phyloP scores from a whole-genome alignment of 2,888 invertebrate genomes.

The Xanthia togata region DNA sequence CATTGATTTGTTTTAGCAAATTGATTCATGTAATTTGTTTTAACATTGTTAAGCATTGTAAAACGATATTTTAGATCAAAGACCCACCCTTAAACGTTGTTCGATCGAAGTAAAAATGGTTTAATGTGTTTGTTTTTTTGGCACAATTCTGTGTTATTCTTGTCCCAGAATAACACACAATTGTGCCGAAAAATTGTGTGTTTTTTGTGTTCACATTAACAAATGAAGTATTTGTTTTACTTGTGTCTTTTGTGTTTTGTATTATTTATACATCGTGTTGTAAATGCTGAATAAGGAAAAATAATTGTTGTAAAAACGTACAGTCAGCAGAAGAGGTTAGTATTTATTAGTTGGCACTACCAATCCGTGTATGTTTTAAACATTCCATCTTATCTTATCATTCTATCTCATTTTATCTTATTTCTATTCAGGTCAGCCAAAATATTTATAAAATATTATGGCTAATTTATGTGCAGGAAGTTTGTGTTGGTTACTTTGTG shows the following conservation, averaged over 20 bases:
- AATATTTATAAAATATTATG: background rate
- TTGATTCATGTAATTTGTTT: slow-evolving; percentile 46
- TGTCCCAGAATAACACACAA: no score
- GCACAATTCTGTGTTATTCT: slow-evolving; percentile 14
- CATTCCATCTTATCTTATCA: no score
- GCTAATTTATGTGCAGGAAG: background rate
- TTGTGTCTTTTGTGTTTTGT: slow-evolving; percentile 6
- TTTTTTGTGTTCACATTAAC: slow-evolving; percentile 22
- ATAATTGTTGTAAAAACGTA: background rate
- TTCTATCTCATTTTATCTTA: no score
- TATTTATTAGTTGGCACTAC: background rate
- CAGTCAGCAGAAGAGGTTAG: background rate
- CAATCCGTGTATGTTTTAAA: slow-evolving; percentile 6
- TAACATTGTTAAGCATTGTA: slow-evolving; percentile 23
- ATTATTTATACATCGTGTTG: background rate
- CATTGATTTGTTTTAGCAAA: slow-evolving; percentile 42
- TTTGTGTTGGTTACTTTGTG: background rate
- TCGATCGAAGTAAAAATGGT: slow-evolving; percentile 24
- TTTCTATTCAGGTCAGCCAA: no score
- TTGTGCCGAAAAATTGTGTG: background rate
- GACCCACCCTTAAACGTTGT: slow-evolving; percentile 26
- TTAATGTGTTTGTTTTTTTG: slow-evolving; percentile 25
- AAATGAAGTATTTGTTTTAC: slow-evolving; percentile 21
- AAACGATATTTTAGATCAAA: slow-evolving; percentile 55
- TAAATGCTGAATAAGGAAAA: background rate